Conservation (phyloP, 30 jellyfish, hydroid and myxozoan genomes). For the Nemopilema nomurai region DNA sequence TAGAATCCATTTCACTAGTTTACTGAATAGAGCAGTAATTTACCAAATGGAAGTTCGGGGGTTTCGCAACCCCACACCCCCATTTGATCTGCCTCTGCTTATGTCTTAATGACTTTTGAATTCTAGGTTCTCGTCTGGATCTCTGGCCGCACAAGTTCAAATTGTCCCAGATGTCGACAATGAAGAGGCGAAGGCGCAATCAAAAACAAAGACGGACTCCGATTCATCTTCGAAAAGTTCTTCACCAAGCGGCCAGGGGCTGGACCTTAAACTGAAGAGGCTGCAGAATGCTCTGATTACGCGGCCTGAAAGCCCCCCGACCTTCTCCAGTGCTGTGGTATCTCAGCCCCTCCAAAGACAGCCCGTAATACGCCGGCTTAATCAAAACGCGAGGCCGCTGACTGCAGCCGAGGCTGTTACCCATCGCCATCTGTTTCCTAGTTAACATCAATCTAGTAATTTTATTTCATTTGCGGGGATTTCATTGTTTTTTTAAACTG, state of each 20-base stretch:
- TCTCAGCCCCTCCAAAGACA: slow-evolving; percentile 59
- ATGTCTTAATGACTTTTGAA: too few species aligned
- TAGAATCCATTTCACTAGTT: too few species aligned
- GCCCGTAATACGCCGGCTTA: slow-evolving; percentile 71
- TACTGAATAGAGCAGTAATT: too few species aligned
- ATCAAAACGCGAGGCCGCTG: slow-evolving; percentile 74
- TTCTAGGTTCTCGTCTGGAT: slow-evolving; percentile 70
- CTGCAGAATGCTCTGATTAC: slow-evolving; percentile 40
- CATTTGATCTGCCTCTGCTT: too few species aligned
- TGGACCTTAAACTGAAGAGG: slow-evolving; percentile 58
- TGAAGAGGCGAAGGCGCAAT: neutral
- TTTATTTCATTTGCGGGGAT: neutral
- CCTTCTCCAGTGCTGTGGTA: slow-evolving; percentile 29
- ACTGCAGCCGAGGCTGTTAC: slow-evolving; percentile 76
- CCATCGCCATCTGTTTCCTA: slow-evolving; percentile 48
- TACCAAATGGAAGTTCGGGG: too few species aligned
- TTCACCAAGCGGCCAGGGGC: slow-evolving; percentile 36
- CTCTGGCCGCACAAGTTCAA: slow-evolving; percentile 59
- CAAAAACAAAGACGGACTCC: neutral
- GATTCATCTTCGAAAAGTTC: slow-evolving; percentile 11
- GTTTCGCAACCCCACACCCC: too few species aligned
- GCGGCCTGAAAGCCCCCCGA: slow-evolving; percentile 66
- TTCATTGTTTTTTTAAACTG: neutral
- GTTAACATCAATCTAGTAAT: neutral
- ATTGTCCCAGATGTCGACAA: slow-evolving; percentile 80